These are phyloP conservation scores for Dromaius novaehollandiae DNA, from an alignment of 2,113 vertebrate species.

Conservation along the genomic window DNA sequence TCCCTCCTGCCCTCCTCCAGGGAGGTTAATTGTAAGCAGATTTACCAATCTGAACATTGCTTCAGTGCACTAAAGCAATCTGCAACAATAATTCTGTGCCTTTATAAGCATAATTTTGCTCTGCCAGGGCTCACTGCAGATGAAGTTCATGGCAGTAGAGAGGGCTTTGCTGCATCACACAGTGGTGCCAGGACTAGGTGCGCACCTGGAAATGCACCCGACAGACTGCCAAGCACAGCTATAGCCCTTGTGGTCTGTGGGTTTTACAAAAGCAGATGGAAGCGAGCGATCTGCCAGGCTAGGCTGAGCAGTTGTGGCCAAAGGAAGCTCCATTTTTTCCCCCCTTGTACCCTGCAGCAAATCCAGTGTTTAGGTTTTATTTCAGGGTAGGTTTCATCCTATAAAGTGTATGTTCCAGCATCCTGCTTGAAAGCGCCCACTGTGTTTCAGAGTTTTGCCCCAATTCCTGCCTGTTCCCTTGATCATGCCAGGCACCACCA, in stretches of 20 bases:
- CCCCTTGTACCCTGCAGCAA: not conserved
- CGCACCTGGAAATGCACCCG: not conserved
- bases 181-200: fast-evolving
- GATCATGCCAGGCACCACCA: fast-evolving
- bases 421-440: not conserved
- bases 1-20: not conserved
- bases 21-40: slow-evolving; percentile 54
- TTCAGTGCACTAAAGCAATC: slow-evolving; percentile 34
- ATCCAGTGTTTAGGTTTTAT: not conserved
- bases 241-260: not conserved
- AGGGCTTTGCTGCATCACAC: not conserved
- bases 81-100: not conserved
- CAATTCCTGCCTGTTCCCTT: not conserved
- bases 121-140: not conserved
- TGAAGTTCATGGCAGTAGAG: not conserved
- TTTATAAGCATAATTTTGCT: slow-evolving; percentile 1
- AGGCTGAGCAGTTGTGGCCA: not conserved
- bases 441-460: not conserved
- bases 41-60: slow-evolving; percentile 22
- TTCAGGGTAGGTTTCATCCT: not conserved
- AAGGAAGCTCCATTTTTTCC: not conserved
- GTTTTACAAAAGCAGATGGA: not conserved
- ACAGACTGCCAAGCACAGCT: not conserved
- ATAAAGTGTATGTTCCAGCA: not conserved
- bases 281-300: not conserved